These are phyloP conservation scores for Scaptomyza reducta DNA, from an alignment of 2,888 invertebrate genomes.

Conservation along the genomic window DNA sequence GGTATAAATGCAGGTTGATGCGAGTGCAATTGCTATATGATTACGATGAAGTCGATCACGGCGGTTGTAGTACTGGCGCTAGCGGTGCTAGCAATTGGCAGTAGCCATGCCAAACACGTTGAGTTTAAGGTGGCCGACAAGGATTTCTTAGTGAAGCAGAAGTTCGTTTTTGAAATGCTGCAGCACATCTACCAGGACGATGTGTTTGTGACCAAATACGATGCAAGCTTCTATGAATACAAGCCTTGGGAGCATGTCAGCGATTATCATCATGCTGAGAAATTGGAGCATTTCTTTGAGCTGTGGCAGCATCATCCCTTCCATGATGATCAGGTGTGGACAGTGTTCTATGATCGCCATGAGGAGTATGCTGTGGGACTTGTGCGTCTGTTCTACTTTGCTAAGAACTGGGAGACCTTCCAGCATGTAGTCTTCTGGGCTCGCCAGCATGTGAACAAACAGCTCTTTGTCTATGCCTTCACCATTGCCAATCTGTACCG, in stretches of 20 bases:
- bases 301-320: slow-evolving; percentile 86
- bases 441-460: slow-evolving; percentile 87
- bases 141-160: slow-evolving; percentile 85
- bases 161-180: slow-evolving; percentile 85
- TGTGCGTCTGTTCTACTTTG: slow-evolving; percentile 88
- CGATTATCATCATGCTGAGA: slow-evolving; percentile 86
- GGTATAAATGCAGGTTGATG: slow-evolving; percentile 49
- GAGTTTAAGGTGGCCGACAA: slow-evolving; percentile 85
- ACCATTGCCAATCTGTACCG: slow-evolving; percentile 87
- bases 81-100: slow-evolving; percentile 65
- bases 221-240: slow-evolving; percentile 86
- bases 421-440: slow-evolving; percentile 89
- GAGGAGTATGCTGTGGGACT: slow-evolving; percentile 86
- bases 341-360: slow-evolving; percentile 74
- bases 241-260: slow-evolving; percentile 86
- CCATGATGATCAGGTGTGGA: slow-evolving; percentile 78
- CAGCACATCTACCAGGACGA: slow-evolving; percentile 87
- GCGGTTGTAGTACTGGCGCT: slow-evolving; percentile 75
- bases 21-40: slow-evolving; percentile 53
- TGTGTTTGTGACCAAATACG: slow-evolving; percentile 79
- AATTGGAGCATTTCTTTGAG: slow-evolving; percentile 86
- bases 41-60: slow-evolving; percentile 81
- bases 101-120: slow-evolving; percentile 72
- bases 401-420: slow-evolving; percentile 91
- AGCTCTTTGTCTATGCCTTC: slow-evolving; percentile 87